A percentile compares a stretch with the other conserved stretches of the same genome.
Conservation (phyloP, 2,113 vertebrate species). For the Steatornis caripensis region DNA sequence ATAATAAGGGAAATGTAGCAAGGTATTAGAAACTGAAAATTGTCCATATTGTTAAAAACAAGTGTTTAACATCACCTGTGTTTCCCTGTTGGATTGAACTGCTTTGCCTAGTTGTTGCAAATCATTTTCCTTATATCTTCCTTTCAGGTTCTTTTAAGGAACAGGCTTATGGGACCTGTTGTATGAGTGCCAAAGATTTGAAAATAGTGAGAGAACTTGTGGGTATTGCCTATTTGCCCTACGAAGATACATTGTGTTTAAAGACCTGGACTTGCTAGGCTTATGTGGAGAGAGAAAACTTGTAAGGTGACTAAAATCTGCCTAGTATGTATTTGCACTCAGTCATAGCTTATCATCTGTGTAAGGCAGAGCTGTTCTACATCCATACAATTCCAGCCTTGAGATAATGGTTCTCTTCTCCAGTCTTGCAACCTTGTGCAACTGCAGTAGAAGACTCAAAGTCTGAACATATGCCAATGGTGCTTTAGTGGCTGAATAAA, state of each 20-base stretch:
- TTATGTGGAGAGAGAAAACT: neutral
- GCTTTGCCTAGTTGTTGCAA: neutral
- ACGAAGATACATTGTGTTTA: neutral
- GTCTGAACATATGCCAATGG: neutral
- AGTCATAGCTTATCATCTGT: neutral
- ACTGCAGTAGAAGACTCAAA: neutral
- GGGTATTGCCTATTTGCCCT: neutral
- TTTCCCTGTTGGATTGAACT: neutral
- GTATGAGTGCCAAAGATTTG: neutral
- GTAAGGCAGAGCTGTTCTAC: neutral
- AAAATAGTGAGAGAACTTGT: neutral
- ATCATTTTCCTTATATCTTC: neutral
- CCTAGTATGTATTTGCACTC: neutral
- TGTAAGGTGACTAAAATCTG: neutral
- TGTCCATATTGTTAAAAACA: neutral
- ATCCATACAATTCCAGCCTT: neutral
- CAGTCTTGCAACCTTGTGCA: neutral
- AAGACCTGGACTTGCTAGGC: neutral
- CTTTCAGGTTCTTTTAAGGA: neutral
- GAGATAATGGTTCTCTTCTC: neutral
- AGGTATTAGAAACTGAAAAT: neutral
- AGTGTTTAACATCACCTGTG: neutral
- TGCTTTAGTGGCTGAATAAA: neutral
- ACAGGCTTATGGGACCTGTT: neutral
- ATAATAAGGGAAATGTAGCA: neutral